phyloP scores from a whole-genome alignment of 1,140 invertebrate species.

The Amphibalanus amphitrite region DNA sequence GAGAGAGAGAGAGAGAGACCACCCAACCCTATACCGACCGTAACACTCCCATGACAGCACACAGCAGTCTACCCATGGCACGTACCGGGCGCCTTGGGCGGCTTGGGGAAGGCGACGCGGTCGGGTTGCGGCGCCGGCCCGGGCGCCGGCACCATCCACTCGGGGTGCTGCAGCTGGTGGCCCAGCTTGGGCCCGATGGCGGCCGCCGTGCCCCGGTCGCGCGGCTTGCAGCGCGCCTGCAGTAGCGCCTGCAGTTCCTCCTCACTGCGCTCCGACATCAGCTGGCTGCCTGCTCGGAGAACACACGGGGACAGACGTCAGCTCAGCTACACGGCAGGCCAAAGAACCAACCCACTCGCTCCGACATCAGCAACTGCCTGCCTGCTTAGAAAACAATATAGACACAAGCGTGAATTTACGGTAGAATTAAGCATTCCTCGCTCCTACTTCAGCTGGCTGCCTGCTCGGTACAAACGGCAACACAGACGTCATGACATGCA shows the following conservation, averaged over 20 bases:
- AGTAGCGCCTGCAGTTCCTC: not conserved
- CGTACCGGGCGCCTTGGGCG: slow-evolving; percentile 72
- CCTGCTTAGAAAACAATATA: too few relatives aligned
- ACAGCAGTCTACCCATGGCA: too few relatives aligned
- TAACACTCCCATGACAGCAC: slow-evolving; percentile 4
- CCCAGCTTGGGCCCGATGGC: slow-evolving; percentile 46
- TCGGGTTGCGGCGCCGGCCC: slow-evolving; percentile 57
- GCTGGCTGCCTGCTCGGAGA: not conserved
- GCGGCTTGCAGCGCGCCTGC: not conserved
- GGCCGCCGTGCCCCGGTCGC: not conserved
- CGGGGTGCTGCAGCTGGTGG: slow-evolving; percentile 37
- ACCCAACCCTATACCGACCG: not conserved
- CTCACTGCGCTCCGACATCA: not conserved
- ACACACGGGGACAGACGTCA: not conserved
- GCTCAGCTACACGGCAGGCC: too few relatives aligned
- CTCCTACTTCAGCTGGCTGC: not conserved
- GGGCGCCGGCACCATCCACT: slow-evolving; percentile 64
- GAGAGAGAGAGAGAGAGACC: not conserved
- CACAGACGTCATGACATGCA: too few relatives aligned
- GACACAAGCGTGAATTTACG: too few relatives aligned
- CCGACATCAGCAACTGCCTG: too few relatives aligned
- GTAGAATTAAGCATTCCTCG: too few relatives aligned
- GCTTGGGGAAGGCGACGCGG: slow-evolving; percentile 65
- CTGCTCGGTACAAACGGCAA: too few relatives aligned
- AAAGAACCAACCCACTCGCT: too few relatives aligned